Conservation (phyloP, 2,888 invertebrate species). For the Furcula furcula region DNA sequence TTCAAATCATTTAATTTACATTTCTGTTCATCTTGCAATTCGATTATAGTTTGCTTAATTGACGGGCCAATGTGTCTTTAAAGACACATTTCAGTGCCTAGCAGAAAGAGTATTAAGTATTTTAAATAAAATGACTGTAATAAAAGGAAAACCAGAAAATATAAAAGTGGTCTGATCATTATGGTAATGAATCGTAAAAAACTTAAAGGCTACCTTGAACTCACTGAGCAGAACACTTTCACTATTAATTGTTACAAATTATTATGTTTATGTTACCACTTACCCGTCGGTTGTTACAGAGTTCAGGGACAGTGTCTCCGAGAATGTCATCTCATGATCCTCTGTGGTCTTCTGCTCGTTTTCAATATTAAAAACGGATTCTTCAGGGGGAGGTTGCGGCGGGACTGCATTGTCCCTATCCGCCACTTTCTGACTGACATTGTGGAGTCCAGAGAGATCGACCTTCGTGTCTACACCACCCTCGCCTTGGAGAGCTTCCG, state of each 20-base stretch:
- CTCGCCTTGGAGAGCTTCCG: constrained; percentile 74
- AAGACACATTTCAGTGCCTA: no score
- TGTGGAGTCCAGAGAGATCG: constrained; percentile 68
- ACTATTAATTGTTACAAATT: constrained; percentile 10
- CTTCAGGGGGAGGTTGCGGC: constrained; percentile 14
- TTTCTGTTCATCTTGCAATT: no score
- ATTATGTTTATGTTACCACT: constrained; percentile 42
- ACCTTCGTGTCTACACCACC: constrained; percentile 46
- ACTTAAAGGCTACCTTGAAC: constrained; percentile 22
- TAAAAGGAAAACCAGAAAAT: no score
- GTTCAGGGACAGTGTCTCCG: constrained; percentile 77
- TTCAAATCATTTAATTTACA: no score
- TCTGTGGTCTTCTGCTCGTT: constrained; percentile 18
- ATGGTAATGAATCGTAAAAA: no score
- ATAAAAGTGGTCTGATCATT: no score
- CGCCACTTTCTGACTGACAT: constrained; percentile 59
- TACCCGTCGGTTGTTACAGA: constrained; percentile 81
- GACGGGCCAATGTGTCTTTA: no score
- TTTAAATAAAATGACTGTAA: no score
- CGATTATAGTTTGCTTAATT: no score
- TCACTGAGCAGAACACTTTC: constrained; percentile 29
- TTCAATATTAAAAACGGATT: constrained; percentile 11
- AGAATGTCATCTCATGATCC: constrained; percentile 71
- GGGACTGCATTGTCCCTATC: constrained; percentile 32
- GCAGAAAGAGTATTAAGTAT: no score